Base-by-base conservation (phyloP, 2,113 vertebrate genomes). In the Brachypodius melanocephalos region DNA sequence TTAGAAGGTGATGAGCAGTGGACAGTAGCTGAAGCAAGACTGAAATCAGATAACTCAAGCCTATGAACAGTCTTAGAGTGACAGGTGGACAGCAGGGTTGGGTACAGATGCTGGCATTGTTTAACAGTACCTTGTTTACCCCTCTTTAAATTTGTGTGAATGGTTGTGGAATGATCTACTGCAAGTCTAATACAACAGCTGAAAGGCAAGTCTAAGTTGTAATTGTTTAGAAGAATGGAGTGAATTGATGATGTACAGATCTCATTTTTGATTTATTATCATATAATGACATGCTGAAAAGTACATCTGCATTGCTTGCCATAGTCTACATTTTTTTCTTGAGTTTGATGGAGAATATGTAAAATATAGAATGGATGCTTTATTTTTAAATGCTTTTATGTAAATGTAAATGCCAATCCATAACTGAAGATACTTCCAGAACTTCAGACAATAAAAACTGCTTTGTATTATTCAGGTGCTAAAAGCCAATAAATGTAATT, bases 1-100 rank as follows among this genome's bases (percentile, higher is more conserved):
- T 96, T 80, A 68, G 89, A 85, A 78, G 95, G 46, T 63, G 24
- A 19, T 84, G 84, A 73, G 52, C 49, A 74, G 73, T 79, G 92
- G 95, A 85, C 95, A 92, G 68, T 32, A 78, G 87, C 46, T 84
- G 54, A 69, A 90, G 76, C 63, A 49, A 55, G 76, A 36, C 40
- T 74, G 63, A 67, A 86, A 38, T 68, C 61, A 25, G 31, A 40
- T 72, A 45, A 65, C 46, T 57, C 11, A 85, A 88, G 24, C 16
- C 42, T 51, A 1, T 54, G 40, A 45, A 19, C n/a, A 83, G 40
- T 36, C 54, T 32, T 38, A 19, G 26, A 76, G 42, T 48, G 61
- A n/a, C n/a, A n/a, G 54, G 52, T 38, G 68, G 29, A 11, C 7
- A 38, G 36, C 40, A 69, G 8, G 25, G 31, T 73, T 58, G 43